phyloP scores from a whole-genome alignment of 2,113 vertebrate genomes.

The Passerina amoena region DNA sequence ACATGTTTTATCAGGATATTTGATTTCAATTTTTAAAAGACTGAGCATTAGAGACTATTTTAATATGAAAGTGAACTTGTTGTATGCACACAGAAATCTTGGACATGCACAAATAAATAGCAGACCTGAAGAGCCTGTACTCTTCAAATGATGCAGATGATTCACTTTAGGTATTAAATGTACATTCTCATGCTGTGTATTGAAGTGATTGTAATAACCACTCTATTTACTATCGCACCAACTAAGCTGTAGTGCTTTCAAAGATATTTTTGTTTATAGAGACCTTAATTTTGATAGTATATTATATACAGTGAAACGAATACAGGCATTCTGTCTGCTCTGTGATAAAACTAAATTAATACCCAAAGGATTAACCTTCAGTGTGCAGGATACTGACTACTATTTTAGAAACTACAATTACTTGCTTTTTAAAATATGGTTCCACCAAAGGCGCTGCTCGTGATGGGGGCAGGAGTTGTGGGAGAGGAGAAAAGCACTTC shows the following conservation, averaged over 20 bases:
- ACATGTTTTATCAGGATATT: conserved; percentile 18
- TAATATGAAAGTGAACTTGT: background rate
- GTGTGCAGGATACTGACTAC: background rate
- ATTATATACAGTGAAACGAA: conserved; percentile 30
- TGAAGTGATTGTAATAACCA: background rate
- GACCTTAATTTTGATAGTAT: conserved; percentile 42
- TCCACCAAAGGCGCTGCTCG: background rate
- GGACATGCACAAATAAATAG: background rate
- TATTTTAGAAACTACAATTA: conserved; percentile 46
- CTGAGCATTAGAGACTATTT: background rate
- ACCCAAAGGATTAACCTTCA: conserved; percentile 57
- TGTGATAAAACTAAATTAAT: conserved; percentile 67
- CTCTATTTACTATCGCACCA: background rate
- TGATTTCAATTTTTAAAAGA: conserved; percentile 15
- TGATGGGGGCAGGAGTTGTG: rapidly evolving
- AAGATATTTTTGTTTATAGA: conserved; percentile 34
- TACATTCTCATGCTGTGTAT: background rate
- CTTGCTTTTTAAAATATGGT: background rate
- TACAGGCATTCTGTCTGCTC: conserved; percentile 17
- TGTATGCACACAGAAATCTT: background rate
- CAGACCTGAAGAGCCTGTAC: background rate
- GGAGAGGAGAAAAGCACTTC: background rate
- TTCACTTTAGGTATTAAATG: background rate
- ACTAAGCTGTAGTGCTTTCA: background rate
- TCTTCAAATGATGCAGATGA: background rate